Percentiles rank a stretch among this genome's conserved stretches.
phyloP scores from a whole-genome alignment of 1,140 invertebrate genomes.

The Saccostrea echinata region DNA sequence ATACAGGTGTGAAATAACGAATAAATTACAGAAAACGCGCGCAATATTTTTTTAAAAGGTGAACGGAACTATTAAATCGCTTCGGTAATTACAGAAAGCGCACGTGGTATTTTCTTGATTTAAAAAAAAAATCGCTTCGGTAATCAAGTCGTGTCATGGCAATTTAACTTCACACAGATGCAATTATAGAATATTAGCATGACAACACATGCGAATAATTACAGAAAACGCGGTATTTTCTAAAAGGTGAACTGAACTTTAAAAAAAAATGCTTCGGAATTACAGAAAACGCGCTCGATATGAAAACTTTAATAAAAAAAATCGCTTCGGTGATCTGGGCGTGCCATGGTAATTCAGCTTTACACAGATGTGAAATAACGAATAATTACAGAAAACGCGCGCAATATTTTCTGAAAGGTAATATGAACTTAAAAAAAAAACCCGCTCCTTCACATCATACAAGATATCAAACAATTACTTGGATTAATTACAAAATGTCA shows the following conservation, averaged over 20 bases:
- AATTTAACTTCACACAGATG: slow-evolving; percentile 33
- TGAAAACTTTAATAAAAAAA: too few relatives aligned
- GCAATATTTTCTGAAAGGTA: not conserved
- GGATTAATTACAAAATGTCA: slow-evolving; percentile 33
- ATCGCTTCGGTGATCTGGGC: slow-evolving; percentile 1
- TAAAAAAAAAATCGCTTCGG: slow-evolving; percentile 33
- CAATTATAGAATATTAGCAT: slow-evolving; percentile 24
- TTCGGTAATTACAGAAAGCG: slow-evolving; percentile 39
- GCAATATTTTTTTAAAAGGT: not conserved
- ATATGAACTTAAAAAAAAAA: not conserved
- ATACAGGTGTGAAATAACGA: not conserved
- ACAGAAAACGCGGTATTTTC: too few relatives aligned
- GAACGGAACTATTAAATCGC: slow-evolving; percentile 2
- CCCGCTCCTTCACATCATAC: not conserved
- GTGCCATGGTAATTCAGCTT: slow-evolving; percentile 2
- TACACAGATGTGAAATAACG: not conserved
- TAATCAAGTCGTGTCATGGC: slow-evolving; percentile 35
- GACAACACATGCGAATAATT: not conserved
- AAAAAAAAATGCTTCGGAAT: too few relatives aligned
- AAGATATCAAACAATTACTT: slow-evolving; percentile 2
- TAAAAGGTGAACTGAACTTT: too few relatives aligned
- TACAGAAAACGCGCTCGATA: too few relatives aligned
- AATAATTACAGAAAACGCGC: slow-evolving; percentile 35
- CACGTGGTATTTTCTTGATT: slow-evolving; percentile 35
- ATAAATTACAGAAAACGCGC: slow-evolving; percentile 11